Evolutionary conservation across 1,140 invertebrate species (phyloP), one percentile per base, ranked within the genome.

Genomic region (Marisa cornuarietis): DNA sequence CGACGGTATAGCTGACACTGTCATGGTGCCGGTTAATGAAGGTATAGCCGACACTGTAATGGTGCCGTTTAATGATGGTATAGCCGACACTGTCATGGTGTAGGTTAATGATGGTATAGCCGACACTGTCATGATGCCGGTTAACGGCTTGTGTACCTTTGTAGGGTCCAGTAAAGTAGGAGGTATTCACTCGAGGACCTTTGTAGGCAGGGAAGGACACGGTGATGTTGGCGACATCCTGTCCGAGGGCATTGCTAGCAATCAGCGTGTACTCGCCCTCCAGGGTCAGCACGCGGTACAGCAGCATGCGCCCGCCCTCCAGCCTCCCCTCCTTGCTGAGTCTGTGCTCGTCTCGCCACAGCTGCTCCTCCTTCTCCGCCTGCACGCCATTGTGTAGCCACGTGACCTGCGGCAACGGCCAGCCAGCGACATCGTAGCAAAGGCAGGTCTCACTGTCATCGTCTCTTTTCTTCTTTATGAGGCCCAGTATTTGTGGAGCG

Each of bases 191-290:
- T 42, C 31, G 31, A 42, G 31, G 31, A 42, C 31, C 31, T 18
- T 58, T 58, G 54, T 18, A 58, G 16, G 54, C 54, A 58, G 54
- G 54, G 54, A 58, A 58, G 11, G 54, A 58, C 26, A 58, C 51
- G 1, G 20, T 18, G 31, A 69, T 10, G 52, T 18, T 31, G 49
- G 42, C n/a, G 74, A 62, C 31, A 52, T 61, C 54, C 16, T 79
- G 24, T 52, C 72, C 42, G 54, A 65, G 10, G 51, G n/a, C 26
- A 24, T 68, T 65, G 52, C 82, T 18, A 14, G 42, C 76, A 49
- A 18, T 51, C 71, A 52, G 66, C 66, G 24, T 82, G 81, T 65
- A 82, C 76, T 61, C 75, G 49, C 63, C 75, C 54, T 22, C n/a
- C n/a, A 62, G 18, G 20, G 9, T 61, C 7, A 18, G 51, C 10